phyloP scores from a whole-genome alignment of 2,888 invertebrate genomes.

The Ophion ventricosus region DNA sequence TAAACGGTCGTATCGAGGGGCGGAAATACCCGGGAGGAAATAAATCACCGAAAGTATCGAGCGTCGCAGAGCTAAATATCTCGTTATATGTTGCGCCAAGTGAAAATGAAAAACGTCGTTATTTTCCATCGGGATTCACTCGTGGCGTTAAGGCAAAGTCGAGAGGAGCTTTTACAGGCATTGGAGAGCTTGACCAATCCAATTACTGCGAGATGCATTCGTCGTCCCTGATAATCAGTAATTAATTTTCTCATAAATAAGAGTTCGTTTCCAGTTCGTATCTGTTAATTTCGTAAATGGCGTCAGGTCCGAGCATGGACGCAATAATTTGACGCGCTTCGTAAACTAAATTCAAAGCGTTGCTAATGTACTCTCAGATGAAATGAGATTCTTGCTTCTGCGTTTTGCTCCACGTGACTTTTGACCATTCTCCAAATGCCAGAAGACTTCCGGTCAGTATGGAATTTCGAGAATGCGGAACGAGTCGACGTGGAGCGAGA shows the following conservation, averaged over 20 bases:
- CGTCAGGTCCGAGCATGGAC: too few species aligned
- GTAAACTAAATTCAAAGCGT: too few species aligned
- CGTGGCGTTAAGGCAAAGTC: background rate
- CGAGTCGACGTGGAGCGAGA: background rate
- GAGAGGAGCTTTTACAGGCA: too few species aligned
- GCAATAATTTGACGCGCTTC: too few species aligned
- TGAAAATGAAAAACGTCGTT: slow-evolving; percentile 30
- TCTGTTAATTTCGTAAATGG: too few species aligned
- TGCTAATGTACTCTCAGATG: background rate
- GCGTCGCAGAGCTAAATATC: slow-evolving; percentile 18
- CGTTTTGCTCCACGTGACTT: too few species aligned
- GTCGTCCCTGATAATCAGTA: too few species aligned
- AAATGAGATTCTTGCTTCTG: background rate
- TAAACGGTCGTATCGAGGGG: slow-evolving; percentile 2
- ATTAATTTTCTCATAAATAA: too few species aligned
- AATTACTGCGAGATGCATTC: too few species aligned
- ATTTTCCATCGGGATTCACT: slow-evolving; percentile 4
- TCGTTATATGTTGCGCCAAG: slow-evolving; percentile 44
- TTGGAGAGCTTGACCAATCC: too few species aligned
- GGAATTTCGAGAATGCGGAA: background rate
- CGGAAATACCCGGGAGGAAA: slow-evolving; percentile 12
- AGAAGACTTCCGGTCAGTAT: background rate
- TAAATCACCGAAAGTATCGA: background rate
- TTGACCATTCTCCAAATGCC: background rate
- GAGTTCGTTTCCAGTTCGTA: too few species aligned